Base-by-base conservation (phyloP, 2,113 vertebrate genomes). In the Osmerus eperlanus region DNA sequence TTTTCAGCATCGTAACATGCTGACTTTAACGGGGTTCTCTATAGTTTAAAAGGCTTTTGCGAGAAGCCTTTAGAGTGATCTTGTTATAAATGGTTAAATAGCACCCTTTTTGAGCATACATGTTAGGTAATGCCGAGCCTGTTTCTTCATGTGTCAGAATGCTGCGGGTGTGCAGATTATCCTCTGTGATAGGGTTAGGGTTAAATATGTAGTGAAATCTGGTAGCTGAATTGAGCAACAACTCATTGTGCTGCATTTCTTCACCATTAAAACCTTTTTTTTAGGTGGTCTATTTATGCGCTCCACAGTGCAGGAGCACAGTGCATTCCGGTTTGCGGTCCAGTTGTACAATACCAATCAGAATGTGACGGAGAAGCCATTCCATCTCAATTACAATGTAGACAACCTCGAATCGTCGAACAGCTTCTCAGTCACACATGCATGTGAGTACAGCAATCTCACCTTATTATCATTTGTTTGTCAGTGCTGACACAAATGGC, bases 331-430 rank as follows among this genome's bases (percentile, higher is more conserved):
- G 80, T 99, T 99, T 84, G 96, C 96, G 58, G 96, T 99, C 84
- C 97, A 99, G 91, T 95, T 99, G 82, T 98, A 98, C 88, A 99
- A 99, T 93, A 99, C 97, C 75, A 99, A 98, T 91, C 97, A 98
- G 92, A 99, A 99, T 81, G 95, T 93, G 82, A 97, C 97, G 13
- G 97, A 99, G 85, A 97, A 98, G 83, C 97, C 97, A 73, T 99
- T 99, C 91, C 94, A 98, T 90, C 92, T 99, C 90, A 97, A 98
- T 84, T 98, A 98, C 82, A 97, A 99, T 4, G 97, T 99, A 75
- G 97, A 99, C 90, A 97, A 99, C 90, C 94, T 99, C 91, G 97
- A 99, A 86, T 97, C 97, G 60, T 98, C 97, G 82, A 98, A 99
- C 94, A 99, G 97, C 84, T 99, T 99, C 90, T 98, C 97, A 32